These are phyloP conservation scores for Homarus gammarus DNA, from an alignment of 2,888 invertebrate genomes.

Conservation along the genomic window DNA sequence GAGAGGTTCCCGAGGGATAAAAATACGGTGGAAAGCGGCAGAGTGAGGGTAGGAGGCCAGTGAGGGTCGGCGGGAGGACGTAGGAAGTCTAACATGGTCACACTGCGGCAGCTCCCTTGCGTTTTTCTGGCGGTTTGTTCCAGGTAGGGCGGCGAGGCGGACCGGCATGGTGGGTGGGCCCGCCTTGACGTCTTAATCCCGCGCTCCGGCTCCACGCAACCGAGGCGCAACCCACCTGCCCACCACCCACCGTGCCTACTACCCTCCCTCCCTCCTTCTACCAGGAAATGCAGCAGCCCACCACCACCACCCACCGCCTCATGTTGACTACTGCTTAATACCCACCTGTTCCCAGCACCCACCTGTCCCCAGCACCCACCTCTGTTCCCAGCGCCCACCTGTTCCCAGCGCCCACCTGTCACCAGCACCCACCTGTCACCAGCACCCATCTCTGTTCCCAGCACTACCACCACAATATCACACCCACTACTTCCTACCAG, in stretches of 20 bases:
- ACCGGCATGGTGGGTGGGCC: conserved; percentile 52
- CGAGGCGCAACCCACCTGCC: conserved; percentile 50
- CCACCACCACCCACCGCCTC: neutral
- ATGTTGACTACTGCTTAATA: no score
- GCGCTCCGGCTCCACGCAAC: conserved; percentile 35
- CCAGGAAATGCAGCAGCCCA: conserved; percentile 33
- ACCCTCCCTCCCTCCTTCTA: neutral
- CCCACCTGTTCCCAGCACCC: no score
- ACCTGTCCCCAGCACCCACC: no score
- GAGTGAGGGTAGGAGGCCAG: conserved; percentile 13
- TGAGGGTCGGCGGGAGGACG: neutral
- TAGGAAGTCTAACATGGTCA: neutral
- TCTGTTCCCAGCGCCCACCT: no score
- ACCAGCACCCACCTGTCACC: no score
- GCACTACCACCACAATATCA: no score
- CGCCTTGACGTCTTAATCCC: conserved; percentile 66
- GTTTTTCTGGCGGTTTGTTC: conserved; percentile 43
- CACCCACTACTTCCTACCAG: no score
- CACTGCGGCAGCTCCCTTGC: conserved; percentile 10
- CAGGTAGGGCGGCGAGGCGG: conserved; percentile 34
- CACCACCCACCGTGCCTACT: conserved; percentile 37
- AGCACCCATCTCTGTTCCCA: no score
- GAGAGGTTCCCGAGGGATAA: neutral
- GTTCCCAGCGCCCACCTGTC: no score
- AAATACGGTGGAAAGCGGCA: neutral